Percentiles rank a stretch among this genome's conserved stretches.
These are phyloP conservation scores for Montipora sp. DNA, from an alignment of 64 coral and sea anemone species.

Conservation along the genomic window DNA sequence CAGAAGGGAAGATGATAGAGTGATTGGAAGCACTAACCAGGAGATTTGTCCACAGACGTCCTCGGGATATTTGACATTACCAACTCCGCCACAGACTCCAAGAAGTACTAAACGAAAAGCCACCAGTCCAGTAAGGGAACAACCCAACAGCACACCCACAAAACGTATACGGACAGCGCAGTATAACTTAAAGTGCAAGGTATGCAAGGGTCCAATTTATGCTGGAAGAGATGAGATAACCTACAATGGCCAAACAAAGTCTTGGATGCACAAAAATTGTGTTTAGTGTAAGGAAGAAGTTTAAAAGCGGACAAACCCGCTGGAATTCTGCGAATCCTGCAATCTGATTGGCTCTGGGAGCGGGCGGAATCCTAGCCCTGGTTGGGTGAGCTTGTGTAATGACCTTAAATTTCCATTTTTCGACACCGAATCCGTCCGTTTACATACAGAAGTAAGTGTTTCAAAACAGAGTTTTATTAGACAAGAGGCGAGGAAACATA, in stretches of 20 bases:
- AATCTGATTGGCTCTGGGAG: too few relatives aligned
- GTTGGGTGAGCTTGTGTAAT: too few relatives aligned
- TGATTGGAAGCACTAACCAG: neutral
- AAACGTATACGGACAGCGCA: neutral
- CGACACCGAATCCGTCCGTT: too few relatives aligned
- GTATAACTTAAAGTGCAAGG: neutral
- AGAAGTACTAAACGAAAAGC: neutral
- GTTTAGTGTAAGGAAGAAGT: too few relatives aligned
- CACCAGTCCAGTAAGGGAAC: neutral
- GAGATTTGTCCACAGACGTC: neutral
- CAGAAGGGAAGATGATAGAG: too few relatives aligned
- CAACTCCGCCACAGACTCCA: conserved; percentile 18
- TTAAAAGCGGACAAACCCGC: too few relatives aligned
- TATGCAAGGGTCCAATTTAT: neutral
- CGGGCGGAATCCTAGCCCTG: too few relatives aligned
- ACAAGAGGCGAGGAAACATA: too few relatives aligned
- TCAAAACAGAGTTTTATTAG: too few relatives aligned
- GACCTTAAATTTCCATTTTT: too few relatives aligned
- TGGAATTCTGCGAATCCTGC: too few relatives aligned
- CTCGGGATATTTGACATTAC: neutral
- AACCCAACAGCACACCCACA: neutral
- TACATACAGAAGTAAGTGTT: too few relatives aligned
- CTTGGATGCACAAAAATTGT: conserved; percentile 4
- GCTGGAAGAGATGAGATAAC: conserved; percentile 16
- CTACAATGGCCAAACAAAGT: neutral